phyloP scores from a whole-genome alignment of 2,888 invertebrate genomes.

The Sminthurides aquaticus region DNA sequence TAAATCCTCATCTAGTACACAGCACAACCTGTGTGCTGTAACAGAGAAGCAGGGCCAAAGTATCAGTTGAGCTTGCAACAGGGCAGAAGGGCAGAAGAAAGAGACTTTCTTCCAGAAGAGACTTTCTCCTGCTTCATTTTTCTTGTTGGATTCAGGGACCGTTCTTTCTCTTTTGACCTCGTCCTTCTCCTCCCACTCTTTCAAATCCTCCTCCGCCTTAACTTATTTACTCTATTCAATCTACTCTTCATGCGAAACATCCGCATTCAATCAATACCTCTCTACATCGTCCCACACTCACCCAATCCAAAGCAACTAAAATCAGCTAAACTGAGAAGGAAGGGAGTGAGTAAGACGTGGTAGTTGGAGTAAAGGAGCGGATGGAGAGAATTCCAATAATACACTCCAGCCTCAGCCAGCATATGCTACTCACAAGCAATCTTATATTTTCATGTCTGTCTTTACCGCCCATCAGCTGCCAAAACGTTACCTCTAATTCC shows the following conservation, averaged over 20 bases:
- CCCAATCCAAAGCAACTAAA: neutral
- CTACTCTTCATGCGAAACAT: neutral
- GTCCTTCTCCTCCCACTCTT: neutral
- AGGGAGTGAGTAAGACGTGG: too few species aligned
- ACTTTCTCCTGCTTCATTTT: too few species aligned
- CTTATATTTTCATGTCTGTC: neutral
- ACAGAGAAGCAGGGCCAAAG: too few species aligned
- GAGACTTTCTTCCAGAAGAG: too few species aligned
- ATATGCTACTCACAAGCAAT: too few species aligned
- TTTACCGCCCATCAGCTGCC: constrained; percentile 5
- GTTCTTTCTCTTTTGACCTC: neutral
- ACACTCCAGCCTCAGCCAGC: neutral
- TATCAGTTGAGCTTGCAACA: too few species aligned
- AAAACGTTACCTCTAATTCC: constrained; percentile 8
- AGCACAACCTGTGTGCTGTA: too few species aligned
- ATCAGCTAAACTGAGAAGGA: too few species aligned
- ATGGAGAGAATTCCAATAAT: neutral
- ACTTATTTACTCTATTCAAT: neutral
- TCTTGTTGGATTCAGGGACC: too few species aligned
- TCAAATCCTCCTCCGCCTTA: neutral
- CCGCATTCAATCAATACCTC: constrained; percentile 5
- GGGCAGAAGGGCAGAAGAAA: too few species aligned
- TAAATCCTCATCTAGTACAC: too few species aligned
- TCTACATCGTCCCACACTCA: neutral
- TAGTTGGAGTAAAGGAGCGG: too few species aligned